Evolutionary conservation across 2,888 invertebrate genomes (phyloP).

Genomic region (Dynastes tityus): DNA sequence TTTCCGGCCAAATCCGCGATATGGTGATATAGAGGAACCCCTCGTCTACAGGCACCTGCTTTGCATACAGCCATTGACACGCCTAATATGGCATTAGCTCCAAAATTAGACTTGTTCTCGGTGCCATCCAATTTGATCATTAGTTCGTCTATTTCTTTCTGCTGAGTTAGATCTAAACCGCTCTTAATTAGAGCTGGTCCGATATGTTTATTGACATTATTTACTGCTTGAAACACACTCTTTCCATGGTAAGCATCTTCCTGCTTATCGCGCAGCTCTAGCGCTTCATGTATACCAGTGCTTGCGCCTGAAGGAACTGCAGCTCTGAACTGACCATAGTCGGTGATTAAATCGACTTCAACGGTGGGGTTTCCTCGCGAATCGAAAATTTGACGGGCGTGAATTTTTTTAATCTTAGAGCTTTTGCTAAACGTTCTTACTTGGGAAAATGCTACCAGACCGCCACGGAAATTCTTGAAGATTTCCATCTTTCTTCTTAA

Average conservation of each 20-base stretch:
- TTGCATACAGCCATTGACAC: slow-evolving; percentile 97
- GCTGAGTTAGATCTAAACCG: slow-evolving; percentile 90
- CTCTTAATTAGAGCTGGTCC: slow-evolving; percentile 86
- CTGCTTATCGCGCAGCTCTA: slow-evolving; percentile 95
- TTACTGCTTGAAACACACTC: slow-evolving; percentile 93
- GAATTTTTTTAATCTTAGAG: background rate
- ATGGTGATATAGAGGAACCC: slow-evolving; percentile 86
- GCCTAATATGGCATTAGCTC: slow-evolving; percentile 98
- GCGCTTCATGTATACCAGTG: slow-evolving; percentile 94
- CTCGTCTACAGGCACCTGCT: slow-evolving; percentile 97
- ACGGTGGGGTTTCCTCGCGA: slow-evolving; percentile 99
- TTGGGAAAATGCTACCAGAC: background rate
- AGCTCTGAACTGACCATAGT: slow-evolving; percentile 88
- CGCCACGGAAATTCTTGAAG: background rate
- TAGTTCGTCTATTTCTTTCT: slow-evolving; percentile 89
- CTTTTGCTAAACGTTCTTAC: background rate
- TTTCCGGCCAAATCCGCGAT: slow-evolving; percentile 97
- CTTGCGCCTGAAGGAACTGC: slow-evolving; percentile 99
- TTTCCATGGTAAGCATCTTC: slow-evolving; percentile 95
- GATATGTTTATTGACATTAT: slow-evolving; percentile 88
- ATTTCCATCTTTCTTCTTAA: background rate
- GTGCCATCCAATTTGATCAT: slow-evolving; percentile 95
- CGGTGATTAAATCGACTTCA: slow-evolving; percentile 89
- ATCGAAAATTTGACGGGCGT: slow-evolving; percentile 97
- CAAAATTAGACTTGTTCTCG: slow-evolving; percentile 96